Evolutionary conservation across 2,113 vertebrate genomes (phyloP), one percentile per base, ranked within the genome.

Genomic region (Leptodactylus fuscus): DNA sequence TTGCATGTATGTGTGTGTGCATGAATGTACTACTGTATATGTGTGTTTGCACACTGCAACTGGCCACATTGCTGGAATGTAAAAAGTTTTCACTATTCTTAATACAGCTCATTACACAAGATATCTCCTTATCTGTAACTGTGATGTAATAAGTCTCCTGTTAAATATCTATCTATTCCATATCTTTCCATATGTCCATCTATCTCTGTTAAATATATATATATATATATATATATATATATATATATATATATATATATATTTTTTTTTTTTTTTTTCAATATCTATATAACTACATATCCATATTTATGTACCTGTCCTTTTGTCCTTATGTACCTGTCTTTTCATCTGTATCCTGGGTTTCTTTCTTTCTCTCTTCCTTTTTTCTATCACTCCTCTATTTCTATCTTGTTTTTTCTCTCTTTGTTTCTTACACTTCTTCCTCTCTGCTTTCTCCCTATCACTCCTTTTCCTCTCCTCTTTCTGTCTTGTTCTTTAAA

Each of bases 61-160:
- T 8, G 16, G 73, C 6, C 46, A 46, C 22, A 41, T 7, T 32
- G 41, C 41, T 27, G 44, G 73, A 75, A 75, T 75, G 73, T 7
- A 18, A 55, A 76, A 78, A 78, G 49, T 78, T 78, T 76, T 51
- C 27, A 18, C 48, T 22, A 34, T 34, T 32, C 34, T 78, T 36
- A 41, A 55, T 78, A 78, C 29, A 55, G 49, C 16, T 36, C 38
- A 71, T 71, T 71, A n/a, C n/a, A n/a, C n/a, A n/a, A n/a, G n/a
- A n/a, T n/a, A n/a, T n/a, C n/a, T n/a, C n/a, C n/a, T n/a, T n/a
- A n/a, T n/a, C n/a, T n/a, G n/a, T n/a, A n/a, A n/a, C n/a, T n/a
- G n/a, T n/a, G n/a, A n/a, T n/a, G n/a, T n/a, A n/a, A n/a, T n/a
- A n/a, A n/a, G n/a, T 34, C 75, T 76, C 16, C 27, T 48, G 74